Conservation (phyloP, 2,113 vertebrate genomes). For the Callocephalon fimbriatum region DNA sequence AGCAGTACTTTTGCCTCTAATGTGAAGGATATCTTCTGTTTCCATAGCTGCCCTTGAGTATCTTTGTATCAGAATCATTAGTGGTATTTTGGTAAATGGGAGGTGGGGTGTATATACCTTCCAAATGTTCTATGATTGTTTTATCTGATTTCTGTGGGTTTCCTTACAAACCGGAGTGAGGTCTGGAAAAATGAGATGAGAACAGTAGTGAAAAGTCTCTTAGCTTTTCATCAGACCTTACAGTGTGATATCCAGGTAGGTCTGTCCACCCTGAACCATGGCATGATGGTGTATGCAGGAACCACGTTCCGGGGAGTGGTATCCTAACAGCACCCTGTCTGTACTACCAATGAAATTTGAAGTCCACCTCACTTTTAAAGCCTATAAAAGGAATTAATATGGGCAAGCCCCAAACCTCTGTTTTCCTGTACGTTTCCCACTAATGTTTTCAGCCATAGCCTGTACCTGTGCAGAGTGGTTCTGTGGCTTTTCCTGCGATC, state of each 20-base stretch:
- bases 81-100: neutral
- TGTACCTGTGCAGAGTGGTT: neutral
- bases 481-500: neutral
- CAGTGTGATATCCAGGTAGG: neutral
- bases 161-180: neutral
- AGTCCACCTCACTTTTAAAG: neutral
- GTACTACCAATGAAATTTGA: neutral
- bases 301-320: no score
- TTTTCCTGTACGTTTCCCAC: neutral
- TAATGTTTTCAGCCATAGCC: neutral
- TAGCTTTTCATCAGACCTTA: neutral
- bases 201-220: neutral
- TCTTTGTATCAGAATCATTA: neutral
- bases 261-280: neutral
- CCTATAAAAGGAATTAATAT: neutral
- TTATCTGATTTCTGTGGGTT: conserved; percentile 31
- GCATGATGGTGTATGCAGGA: neutral
- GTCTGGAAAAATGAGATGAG: neutral
- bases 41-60: neutral
- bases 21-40: neutral
- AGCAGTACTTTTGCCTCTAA: neutral
- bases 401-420: neutral
- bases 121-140: neutral
- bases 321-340: neutral
- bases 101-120: neutral